Evolutionary conservation across 2,888 invertebrate genomes (phyloP).

Genomic region (Criorhina ranunculi): DNA sequence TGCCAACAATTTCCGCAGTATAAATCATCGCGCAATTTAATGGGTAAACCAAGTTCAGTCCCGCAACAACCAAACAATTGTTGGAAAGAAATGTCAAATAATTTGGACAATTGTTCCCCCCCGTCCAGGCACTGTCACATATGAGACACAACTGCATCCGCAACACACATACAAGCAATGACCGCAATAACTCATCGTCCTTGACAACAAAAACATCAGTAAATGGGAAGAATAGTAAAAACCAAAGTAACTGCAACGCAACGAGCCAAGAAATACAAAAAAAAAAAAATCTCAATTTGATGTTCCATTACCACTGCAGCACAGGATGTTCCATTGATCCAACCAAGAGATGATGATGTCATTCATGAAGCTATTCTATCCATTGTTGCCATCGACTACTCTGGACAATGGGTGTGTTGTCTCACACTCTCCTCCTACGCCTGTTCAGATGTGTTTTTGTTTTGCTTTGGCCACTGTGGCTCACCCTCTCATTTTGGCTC

Average conservation of each 20-base stretch:
- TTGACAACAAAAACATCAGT: slow-evolving; percentile 70
- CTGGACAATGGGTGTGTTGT: slow-evolving; percentile 45
- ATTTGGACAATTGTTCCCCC: slow-evolving; percentile 45
- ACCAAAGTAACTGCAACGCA: slow-evolving; percentile 43
- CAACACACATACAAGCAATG: slow-evolving; percentile 45
- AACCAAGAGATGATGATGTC: slow-evolving; percentile 70
- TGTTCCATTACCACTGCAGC: slow-evolving; percentile 67
- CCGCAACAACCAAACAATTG: slow-evolving; percentile 39
- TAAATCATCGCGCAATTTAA: slow-evolving; percentile 71
- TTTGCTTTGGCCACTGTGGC: slow-evolving; percentile 74
- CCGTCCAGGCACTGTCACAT: neutral
- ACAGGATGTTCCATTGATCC: slow-evolving; percentile 67
- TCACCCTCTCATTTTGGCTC: slow-evolving; percentile 75
- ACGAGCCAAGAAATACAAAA: slow-evolving; percentile 43
- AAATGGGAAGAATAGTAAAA: slow-evolving; percentile 30
- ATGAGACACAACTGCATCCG: slow-evolving; percentile 62
- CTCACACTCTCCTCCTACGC: slow-evolving; percentile 19
- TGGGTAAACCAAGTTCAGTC: slow-evolving; percentile 46
- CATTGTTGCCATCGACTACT: slow-evolving; percentile 40
- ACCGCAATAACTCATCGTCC: slow-evolving; percentile 77
- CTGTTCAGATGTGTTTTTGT: slow-evolving; percentile 57
- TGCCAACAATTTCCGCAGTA: slow-evolving; percentile 71
- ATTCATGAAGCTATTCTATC: slow-evolving; percentile 50
- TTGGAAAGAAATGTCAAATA: slow-evolving; percentile 45
- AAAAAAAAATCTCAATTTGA: slow-evolving; percentile 41